These are phyloP conservation scores for Bergia sp. DNA, from an alignment of 92 coral and sea anemone species.

Conservation along the genomic window DNA sequence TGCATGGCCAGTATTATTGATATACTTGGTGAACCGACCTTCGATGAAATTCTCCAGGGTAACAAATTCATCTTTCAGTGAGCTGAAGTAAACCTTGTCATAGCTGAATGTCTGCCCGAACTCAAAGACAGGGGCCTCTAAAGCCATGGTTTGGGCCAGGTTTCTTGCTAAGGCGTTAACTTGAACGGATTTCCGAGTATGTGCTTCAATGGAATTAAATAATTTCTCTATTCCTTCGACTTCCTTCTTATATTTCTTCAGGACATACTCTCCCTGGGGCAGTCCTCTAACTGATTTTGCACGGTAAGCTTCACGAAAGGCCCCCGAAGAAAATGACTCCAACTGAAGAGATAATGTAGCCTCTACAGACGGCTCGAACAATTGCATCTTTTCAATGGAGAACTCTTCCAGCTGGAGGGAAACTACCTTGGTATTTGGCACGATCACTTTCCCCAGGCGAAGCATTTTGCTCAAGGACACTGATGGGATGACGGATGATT, in stretches of 20 bases:
- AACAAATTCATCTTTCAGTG: conserved; percentile 36
- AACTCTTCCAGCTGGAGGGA: too few species aligned
- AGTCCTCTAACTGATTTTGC: conserved; percentile 22
- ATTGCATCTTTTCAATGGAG: too few species aligned
- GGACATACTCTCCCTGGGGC: conserved; percentile 15
- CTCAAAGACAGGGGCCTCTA: conserved; percentile 7
- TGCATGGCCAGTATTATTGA: conserved; percentile 20
- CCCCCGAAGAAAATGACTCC: too few species aligned
- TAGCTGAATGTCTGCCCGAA: conserved; percentile 17
- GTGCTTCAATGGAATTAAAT: conserved; percentile 28
- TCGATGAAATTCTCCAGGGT: conserved; percentile 30
- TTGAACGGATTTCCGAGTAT: conserved; percentile 38
- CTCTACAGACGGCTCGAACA: too few species aligned
- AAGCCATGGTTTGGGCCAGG: conserved; percentile 35
- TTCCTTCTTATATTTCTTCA: conserved; percentile 32
- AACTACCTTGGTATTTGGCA: too few species aligned
- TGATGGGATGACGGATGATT: too few species aligned
- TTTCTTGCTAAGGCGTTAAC: conserved; percentile 41
- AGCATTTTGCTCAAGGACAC: too few species aligned
- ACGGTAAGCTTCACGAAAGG: conserved; percentile 37
- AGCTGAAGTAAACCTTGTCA: conserved; percentile 33
- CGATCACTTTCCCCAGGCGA: too few species aligned
- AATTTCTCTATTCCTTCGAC: background rate
- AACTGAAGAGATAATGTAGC: too few species aligned
- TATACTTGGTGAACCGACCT: conserved; percentile 29